Evolutionary conservation across 92 coral and sea anemone genomes (phyloP), one percentile per base, ranked within the genome.

Genomic region (Micromussa lordhowensis): DNA sequence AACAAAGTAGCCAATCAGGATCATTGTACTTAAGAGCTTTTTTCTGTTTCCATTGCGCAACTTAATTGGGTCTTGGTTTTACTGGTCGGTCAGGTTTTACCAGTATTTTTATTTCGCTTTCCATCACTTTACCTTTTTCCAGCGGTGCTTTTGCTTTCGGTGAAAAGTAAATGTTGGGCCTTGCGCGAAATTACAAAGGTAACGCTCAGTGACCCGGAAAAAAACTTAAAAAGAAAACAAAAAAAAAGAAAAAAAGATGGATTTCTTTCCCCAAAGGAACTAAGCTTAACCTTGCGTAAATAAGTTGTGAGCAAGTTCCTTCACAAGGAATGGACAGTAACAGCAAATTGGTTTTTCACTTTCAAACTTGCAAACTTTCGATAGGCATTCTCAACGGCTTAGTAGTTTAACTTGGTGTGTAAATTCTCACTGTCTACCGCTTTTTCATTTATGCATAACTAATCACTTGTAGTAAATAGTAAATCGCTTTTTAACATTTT

Each of bases 361-460:
- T 35, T 22, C 24, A 36, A 18, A 73, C 78, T 73, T 38, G 4
- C 34, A 16, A 21, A 72, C 30, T 34, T 19, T 8, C 34, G 29
- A 79, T 3, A 55, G 57, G 58, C 11, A 36, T 68, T 51, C 22
- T 22, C 68, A 55, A 7, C n/a, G n/a, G 10, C 10, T 15, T 24
- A 8, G 55, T 73, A 54, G 32, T 58, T 57, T 35, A 3, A 21
- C 80, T 44, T 54, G 58, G 7, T 35, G 14, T 35, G 16, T 44
- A 9, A 44, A 44, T 44, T 55, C 16, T 32, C 24, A 44, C 5
- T 69, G 3, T 3, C 12, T 44, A 11, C 48, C 40, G n/a, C 40
- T 71, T 72, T 53, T 21, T 49, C 79, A 83, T 73, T 83, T 81
- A 84, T 73, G 88, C 81, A 74, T 84, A 26, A 57, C 88, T 73